Evolutionary conservation across 2,888 invertebrate genomes (phyloP), one percentile per base, ranked within the genome.

Genomic region (Dusona sp.): DNA sequence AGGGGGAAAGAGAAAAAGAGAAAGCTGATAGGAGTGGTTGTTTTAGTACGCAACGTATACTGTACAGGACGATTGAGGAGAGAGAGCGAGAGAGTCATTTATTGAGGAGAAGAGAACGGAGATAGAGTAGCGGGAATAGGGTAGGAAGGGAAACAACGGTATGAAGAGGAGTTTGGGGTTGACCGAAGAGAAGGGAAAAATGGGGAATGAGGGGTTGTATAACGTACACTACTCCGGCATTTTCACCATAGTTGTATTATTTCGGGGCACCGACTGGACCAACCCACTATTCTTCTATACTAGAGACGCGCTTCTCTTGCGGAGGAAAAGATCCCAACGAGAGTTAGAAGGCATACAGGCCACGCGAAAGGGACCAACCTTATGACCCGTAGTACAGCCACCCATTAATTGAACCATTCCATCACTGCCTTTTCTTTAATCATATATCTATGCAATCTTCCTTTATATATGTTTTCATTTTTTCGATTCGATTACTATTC

Each of bases 201-300:
- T 78, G 64, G 72, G 77, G 79, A 57, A 79, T 79, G 79, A 83
- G 83, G 83, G 79, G 79, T 86, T 86, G 86, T 86, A 81, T 86
- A 86, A 86, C 83, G 86, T 84, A 74, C 81, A 81, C 80, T 77
- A 70, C 75, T 78, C 77, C 42, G 45, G 61, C 57, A 54, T 82
- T 82, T 57, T 79, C 72, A 54, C 73, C 81, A 78, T 81, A 74
- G 67, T 86, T 84, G 73, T 84, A 86, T 84, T 86, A 84, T 77
- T 75, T 73, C 83, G 80, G 73, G 82, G 85, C 78, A 79, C 86
- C 83, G 83, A 81, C 86, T 81, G 78, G 80, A 79, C 79, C 83
- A 73, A 86, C 84, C 84, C 83, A 77, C 84, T 54, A 13, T 48
- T 25, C 33, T 42, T 19, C 42, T 64, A 22, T 77, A 42, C 29